A percentile compares a stretch with the other conserved stretches of the same genome.
phyloP scores from a whole-genome alignment of 2,888 invertebrate species.

The Peribatodes rhomboidaria region DNA sequence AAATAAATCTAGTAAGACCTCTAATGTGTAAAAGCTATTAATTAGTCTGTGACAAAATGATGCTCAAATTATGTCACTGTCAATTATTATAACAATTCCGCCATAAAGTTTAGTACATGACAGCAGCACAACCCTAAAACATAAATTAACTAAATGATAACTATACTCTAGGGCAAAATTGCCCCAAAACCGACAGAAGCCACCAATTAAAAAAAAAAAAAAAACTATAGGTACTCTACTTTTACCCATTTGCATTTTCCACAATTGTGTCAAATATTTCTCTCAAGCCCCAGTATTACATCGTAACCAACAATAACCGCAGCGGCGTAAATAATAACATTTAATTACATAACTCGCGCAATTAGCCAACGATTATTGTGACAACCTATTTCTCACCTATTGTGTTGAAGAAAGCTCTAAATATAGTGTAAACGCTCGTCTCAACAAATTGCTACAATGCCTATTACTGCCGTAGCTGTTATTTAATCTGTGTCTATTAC shows the following conservation, averaged over 20 bases:
- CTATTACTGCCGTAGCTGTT: neutral
- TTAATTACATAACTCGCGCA: constrained; percentile 28
- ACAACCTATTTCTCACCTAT: constrained; percentile 43
- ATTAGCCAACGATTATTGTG: constrained; percentile 25
- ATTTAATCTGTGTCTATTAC: neutral
- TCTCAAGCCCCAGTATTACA: neutral
- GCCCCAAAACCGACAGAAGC: too few species aligned
- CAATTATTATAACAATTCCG: too few species aligned
- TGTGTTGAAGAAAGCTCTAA: constrained; percentile 44
- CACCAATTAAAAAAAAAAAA: too few species aligned
- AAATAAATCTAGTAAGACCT: too few species aligned
- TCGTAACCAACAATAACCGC: neutral
- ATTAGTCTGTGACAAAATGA: too few species aligned
- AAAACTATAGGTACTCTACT: too few species aligned
- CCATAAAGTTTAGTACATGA: too few species aligned
- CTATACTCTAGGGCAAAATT: too few species aligned
- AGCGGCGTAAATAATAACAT: constrained; percentile 19
- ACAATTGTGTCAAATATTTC: neutral
- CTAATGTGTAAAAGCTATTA: too few species aligned
- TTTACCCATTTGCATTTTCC: neutral
- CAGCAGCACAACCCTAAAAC: too few species aligned
- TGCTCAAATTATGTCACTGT: too few species aligned
- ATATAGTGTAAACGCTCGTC: constrained; percentile 40
- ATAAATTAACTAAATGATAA: too few species aligned
- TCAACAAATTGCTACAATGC: constrained; percentile 49